Conservation (phyloP, 2,113 vertebrate genomes). For the Rhipidura dahli region DNA sequence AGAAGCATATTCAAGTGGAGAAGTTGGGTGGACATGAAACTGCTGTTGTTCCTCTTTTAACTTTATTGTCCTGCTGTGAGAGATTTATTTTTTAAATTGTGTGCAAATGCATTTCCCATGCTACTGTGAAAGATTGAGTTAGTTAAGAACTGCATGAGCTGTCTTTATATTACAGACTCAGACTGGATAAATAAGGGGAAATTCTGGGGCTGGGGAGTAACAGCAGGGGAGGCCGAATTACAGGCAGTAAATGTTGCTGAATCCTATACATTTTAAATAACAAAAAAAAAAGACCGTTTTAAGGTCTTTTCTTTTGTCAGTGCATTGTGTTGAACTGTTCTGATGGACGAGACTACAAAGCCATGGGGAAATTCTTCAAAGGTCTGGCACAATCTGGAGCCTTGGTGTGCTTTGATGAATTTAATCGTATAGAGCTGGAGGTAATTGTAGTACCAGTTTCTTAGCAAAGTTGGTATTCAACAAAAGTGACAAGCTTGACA, state of each 20-base stretch:
- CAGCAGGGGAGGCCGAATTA: neutral
- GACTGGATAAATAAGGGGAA: neutral
- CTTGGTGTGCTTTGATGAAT: slow-evolving; percentile 74
- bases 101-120: neutral
- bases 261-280: slow-evolving; percentile 10
- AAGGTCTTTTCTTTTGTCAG: slow-evolving; percentile 30
- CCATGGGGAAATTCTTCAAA: slow-evolving; percentile 75
- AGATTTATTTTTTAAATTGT: neutral
- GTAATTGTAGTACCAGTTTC: slow-evolving; percentile 74
- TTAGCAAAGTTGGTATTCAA: slow-evolving; percentile 72
- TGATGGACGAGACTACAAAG: slow-evolving; percentile 63
- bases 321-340: slow-evolving; percentile 47
- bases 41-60: neutral
- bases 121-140: neutral
- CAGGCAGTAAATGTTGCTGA: neutral
- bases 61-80: neutral
- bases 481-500: slow-evolving; percentile 72
- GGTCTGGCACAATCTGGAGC: slow-evolving; percentile 60
- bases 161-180: neutral
- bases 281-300: neutral
- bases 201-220: neutral
- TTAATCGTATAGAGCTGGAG: slow-evolving; percentile 72
- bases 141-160: neutral
- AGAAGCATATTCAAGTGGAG: neutral
- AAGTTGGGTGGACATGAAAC: neutral